Evolutionary conservation across 2,797 vertebrate species (phyloP).

Genomic region (Leptatherina wallacei): DNA sequence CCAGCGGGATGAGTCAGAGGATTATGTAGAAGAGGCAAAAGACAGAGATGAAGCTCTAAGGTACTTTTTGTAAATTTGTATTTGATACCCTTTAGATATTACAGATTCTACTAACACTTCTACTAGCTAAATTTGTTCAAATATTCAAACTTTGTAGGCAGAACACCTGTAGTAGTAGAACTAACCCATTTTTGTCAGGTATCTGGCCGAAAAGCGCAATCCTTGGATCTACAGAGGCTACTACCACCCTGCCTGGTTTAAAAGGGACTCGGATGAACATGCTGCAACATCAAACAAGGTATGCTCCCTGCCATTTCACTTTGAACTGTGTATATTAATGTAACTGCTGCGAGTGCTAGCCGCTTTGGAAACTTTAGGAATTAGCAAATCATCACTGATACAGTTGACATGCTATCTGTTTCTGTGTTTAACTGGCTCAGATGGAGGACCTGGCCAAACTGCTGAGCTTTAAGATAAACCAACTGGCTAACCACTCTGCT

Average conservation of each 20-base stretch:
- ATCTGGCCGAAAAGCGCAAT: conserved; percentile 81
- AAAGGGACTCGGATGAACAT: conserved; percentile 69
- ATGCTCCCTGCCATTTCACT: not conserved
- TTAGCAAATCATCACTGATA: not conserved
- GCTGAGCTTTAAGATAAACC: conserved; percentile 82
- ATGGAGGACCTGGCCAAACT: conserved; percentile 88
- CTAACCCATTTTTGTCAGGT: conserved; percentile 54
- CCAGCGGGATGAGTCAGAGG: conserved; percentile 60
- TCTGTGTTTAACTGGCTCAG: conserved; percentile 48
- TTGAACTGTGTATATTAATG: not conserved
- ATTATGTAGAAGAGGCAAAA: conserved; percentile 35
- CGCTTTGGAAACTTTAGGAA: not conserved
- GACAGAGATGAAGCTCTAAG: conserved; percentile 68
- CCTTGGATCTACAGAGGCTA: conserved; percentile 79
- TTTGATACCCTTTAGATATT: not conserved
- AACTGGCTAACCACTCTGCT: conserved; percentile 81
- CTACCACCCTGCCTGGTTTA: conserved; percentile 87
- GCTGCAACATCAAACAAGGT: conserved; percentile 67
- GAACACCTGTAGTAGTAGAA: accelerated
- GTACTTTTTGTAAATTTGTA: conserved; percentile 30
- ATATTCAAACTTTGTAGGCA: not conserved
- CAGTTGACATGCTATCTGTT: not conserved
- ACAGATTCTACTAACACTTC: not conserved
- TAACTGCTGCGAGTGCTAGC: not conserved
- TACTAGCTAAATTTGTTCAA: not conserved